Evolutionary conservation across 2,113 vertebrate genomes (phyloP), one percentile per base, ranked within the genome.

Genomic region (Gobio gobio): DNA sequence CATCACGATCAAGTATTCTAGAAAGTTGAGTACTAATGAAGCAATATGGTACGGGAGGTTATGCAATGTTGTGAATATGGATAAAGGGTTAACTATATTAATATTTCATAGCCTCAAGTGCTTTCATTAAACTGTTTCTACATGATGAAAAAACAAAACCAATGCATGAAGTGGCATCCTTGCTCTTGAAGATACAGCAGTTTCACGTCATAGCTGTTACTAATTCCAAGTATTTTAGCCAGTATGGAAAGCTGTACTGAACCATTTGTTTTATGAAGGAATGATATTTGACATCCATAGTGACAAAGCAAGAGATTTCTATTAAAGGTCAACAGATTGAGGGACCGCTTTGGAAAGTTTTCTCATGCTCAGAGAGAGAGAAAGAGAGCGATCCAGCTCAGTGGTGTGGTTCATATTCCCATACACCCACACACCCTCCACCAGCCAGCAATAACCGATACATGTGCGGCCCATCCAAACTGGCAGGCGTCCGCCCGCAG

Each of bases 171-270:
- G 54, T 56, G 54, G 54, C 51, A 56, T 56, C 16, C 51, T 54
- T 18, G 5, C 51, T 14, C 49, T 14, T 51, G 49, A 26, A 64
- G 29, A 6, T 64, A 33, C 29, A 40, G 33, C 0, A 0, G 66
- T 70, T 70, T 70, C 20, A 72, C 20, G 9, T 68, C 29, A 61
- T 61, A 24, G 58, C 58, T 12, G 58, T 24, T 12, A 10, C 58
- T 61, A 36, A 36, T 36, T 93, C 93, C 93, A 89, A 89, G 90
- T 88, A 89, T 92, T 93, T 94, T 93, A 94, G 83, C 49, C 78
- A 14, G 73, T 64, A 20, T 36, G 76, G 18, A 75, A 43, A 76
- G 78, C 74, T 61, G 18, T 5, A 70, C 20, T 22, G 36, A 40
- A 56, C 18, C 20, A 49, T 74, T n/a, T 16, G n/a, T 8, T 74